Evolutionary conservation across 1,140 invertebrate species (phyloP), one percentile per base, ranked within the genome.

Genomic region (Bursaphelenchus mucronatus): DNA sequence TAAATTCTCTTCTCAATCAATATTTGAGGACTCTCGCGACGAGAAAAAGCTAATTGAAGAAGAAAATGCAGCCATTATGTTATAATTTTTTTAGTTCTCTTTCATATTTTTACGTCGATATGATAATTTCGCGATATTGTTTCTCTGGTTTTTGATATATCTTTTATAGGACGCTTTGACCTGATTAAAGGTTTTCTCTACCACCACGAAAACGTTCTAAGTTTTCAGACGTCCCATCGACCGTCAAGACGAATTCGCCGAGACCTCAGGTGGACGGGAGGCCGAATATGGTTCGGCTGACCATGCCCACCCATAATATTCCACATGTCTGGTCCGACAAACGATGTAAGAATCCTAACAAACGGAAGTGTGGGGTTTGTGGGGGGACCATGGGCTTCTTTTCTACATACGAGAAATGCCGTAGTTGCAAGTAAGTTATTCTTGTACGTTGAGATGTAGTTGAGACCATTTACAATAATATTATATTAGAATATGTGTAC

Each of bases 261-360:
- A 59, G 57, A n/a, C 13, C 57, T 39, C 41, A 13, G n/a, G 57
- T n/a, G 19, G 45, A 11, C 40, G 19, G 19, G 11, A 13, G 19
- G 57, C 57, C 57, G 57, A 59, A 43, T 30, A 39, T 19, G 15
- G 57, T 55, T 55, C 57, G 57, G 57, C 57, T 40, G 11, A 59
- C 41, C 13, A 59, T 59, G 57, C 57, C 57, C 19, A 46, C 57
- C 30, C 57, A 59, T 44, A 59, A 59, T 44, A 59, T 59, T 40
- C 57, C 57, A 44, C 40, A 40, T 4, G 57, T 59, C 45, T 59
- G 57, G 57, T 40, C 40, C 21, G 40, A 46, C 11, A 76, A 76
- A 57, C 30, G 74, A 15, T 70, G 74, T 46, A 76, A 71, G 53
- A 64, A 76, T 30, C 74, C 73, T 13, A 76, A 66, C 47, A 71